Conservation (phyloP, 2,797 vertebrate genomes). For the Peromyscus attwateri region DNA sequence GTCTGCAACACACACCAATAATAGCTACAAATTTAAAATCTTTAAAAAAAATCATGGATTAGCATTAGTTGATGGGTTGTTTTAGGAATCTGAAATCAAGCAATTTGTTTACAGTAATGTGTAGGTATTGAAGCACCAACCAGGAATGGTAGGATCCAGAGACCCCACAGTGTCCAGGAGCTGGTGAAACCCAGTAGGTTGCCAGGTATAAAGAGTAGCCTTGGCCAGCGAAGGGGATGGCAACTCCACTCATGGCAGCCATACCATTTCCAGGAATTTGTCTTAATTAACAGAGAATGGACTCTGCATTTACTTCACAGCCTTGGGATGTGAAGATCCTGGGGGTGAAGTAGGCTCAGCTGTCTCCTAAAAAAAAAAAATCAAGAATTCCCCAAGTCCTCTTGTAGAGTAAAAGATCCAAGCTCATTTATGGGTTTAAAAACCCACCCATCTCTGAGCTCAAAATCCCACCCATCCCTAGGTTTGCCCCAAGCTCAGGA, state of each 20-base stretch:
- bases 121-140: not conserved
- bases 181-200: not conserved
- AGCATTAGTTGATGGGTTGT: not conserved
- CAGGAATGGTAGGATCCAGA: not conserved
- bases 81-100: conserved; percentile 16
- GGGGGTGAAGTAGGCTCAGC: not conserved
- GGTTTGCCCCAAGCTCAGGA: not conserved
- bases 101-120: not conserved
- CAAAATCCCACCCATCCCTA: not conserved
- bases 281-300: not conserved
- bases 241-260: not conserved
- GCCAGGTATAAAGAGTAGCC: not conserved
- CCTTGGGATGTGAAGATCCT: not conserved
- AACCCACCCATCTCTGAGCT: not conserved
- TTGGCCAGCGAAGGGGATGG: not conserved
- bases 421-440: not conserved
- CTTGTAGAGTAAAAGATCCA: not conserved
- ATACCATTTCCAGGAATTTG: not conserved
- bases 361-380: not conserved
- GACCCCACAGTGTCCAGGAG: not conserved
- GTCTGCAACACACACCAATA: not conserved
- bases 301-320: not conserved
- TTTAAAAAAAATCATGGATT: not conserved
- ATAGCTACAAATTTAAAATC: not conserved
- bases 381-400: not conserved